Percentiles rank a stretch among this genome's conserved stretches.
These are phyloP conservation scores for Tetragonula carbonaria DNA, from an alignment of 2,888 invertebrate species.

Conservation along the genomic window DNA sequence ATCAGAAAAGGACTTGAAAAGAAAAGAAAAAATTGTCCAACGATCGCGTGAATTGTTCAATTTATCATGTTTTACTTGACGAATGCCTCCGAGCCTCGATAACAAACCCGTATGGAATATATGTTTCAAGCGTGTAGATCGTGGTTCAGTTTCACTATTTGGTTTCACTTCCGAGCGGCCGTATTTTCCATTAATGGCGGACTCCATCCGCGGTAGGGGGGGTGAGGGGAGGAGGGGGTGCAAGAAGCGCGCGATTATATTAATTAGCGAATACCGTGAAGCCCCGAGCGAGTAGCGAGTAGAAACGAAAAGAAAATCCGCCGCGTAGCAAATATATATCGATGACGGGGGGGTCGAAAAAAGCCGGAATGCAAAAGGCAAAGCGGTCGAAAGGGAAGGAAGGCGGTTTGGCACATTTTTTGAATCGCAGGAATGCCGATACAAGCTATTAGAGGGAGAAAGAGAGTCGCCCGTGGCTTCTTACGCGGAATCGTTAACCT, in stretches of 20 bases:
- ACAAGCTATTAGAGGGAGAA: conserved; percentile 74
- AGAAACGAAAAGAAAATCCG: conserved; percentile 50
- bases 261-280: conserved; percentile 62
- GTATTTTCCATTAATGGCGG: conserved; percentile 52
- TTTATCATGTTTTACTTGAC: too few relatives aligned
- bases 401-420: conserved; percentile 71
- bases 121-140: too few relatives aligned
- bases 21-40: too few relatives aligned
- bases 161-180: background rate
- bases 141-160: too few relatives aligned
- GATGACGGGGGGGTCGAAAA: conserved; percentile 43
- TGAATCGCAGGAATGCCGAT: conserved; percentile 70
- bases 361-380: conserved; percentile 61
- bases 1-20: too few relatives aligned
- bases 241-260: conserved; percentile 56
- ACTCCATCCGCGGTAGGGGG: background rate
- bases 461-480: conserved; percentile 46
- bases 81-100: too few relatives aligned
- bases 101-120: too few relatives aligned
- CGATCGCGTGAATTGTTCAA: too few relatives aligned
- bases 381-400: conserved; percentile 10
- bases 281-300: background rate
- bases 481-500: conserved; percentile 71
- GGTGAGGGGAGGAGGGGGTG: conserved; percentile 9
- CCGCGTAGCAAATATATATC: conserved; percentile 44